Evolutionary conservation across 1,140 invertebrate genomes (phyloP), one percentile per base, ranked within the genome.

Genomic region (Platorchestia sp.): DNA sequence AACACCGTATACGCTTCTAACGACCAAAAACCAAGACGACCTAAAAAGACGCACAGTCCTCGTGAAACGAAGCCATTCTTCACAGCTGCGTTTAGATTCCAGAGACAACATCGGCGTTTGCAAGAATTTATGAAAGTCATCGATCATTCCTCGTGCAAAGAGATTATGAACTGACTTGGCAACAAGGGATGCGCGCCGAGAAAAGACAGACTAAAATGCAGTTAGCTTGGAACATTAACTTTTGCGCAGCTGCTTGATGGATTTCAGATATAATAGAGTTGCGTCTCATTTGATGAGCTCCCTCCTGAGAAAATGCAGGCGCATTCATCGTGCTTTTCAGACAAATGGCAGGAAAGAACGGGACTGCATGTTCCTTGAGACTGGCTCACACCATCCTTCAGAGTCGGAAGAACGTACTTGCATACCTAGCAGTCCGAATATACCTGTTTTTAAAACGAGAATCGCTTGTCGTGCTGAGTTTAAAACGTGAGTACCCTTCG

Each of bases 121-220:
- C 87, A 45, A 47, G 91, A 93, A 93, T 93, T 93, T 93, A 93
- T 93, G 91, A 93, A 93, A 93, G 91, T 45, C 91, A 93, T 93
- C 91, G 91, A 93, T 93, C 91, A 93, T 47, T 93, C 91, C 44
- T 93, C 44, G 45, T 89, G 40, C 91, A 93, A 93, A 45, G 91
- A 93, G 91, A 93, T 93, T 93, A 93, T 93, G 91, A 93, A 93
- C 41, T 93, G 43, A 44, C 91, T 93, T 40, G 87, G 87, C 41
- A 42, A 89, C 87, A 42, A 10, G 87, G 43, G 87, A 41, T 89
- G n/a, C 87, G 43, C 43, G 22, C 43, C 42, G 41, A 89, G n/a
- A 42, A 43, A 89, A 89, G 3, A 7, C 41, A 89, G 42, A 89
- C 3, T 42, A 75, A 14, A 75, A 75, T 75, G 14, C 36, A 10